Evolutionary conservation across 2,797 vertebrate genomes (phyloP).

Genomic region (Caiman crocodilus): DNA sequence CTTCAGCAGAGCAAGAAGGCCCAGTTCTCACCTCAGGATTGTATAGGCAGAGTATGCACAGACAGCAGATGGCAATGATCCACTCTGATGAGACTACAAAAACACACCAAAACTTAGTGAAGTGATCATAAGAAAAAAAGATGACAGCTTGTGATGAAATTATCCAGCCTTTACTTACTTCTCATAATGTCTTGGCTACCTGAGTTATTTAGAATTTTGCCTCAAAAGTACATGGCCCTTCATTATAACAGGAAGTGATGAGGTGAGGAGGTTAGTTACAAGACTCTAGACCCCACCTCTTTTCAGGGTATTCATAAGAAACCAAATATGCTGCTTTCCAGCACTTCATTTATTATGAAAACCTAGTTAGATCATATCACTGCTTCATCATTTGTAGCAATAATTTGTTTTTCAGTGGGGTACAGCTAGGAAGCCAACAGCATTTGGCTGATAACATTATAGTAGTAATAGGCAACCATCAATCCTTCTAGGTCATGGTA

Average conservation of each 20-base stretch:
- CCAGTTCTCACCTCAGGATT: conserved; percentile 41
- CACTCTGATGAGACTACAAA: conserved; percentile 1
- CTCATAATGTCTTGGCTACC: background rate
- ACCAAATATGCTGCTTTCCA: background rate
- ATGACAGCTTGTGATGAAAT: background rate
- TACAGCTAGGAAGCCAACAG: background rate
- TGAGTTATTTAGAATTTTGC: background rate
- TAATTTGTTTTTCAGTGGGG: background rate
- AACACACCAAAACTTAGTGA: background rate
- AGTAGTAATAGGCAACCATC: too few species aligned
- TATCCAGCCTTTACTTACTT: background rate
- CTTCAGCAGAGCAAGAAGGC: conserved; percentile 50
- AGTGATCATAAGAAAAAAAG: background rate
- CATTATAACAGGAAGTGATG: accelerated
- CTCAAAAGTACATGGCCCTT: background rate
- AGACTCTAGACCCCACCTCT: background rate
- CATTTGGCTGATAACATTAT: background rate
- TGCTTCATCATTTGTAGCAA: background rate
- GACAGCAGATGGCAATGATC: conserved; percentile 54
- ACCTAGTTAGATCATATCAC: background rate
- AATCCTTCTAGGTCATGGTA: too few species aligned
- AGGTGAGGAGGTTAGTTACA: background rate
- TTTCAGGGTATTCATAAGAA: background rate
- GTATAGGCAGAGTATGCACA: background rate
- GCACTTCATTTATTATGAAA: background rate